Base-by-base conservation (phyloP, 2,888 invertebrate species). In the Callosobruchus maculatus region DNA sequence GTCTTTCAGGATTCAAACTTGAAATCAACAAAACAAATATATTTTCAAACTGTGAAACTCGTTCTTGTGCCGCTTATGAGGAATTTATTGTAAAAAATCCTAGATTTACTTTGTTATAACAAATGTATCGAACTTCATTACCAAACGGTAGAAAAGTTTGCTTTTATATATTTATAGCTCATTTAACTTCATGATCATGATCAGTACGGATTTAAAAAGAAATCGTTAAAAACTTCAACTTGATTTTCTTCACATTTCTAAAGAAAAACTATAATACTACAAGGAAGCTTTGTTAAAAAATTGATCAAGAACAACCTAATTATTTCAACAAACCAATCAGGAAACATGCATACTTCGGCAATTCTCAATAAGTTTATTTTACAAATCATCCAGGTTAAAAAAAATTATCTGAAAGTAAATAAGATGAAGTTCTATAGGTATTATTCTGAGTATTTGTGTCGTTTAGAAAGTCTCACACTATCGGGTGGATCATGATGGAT, bases 1-100 rank as follows among this genome's bases (percentile, higher is more conserved):
- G 72, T 68, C 31, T 76, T 74, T 74, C 71, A 66, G 70, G 74
- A 74, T 71, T 71, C 71, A 68, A 66, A 31, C 73, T 67, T 70
- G 49, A 49, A 49, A 49, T 13, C 49, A 49, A 49, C 49, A 49
- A 49, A 49, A 3, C 13, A 13, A 49, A 49, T 7, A 26, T 49
- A 49, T 49, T 49, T n/a, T 49, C 49, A 49, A 49, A 49, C 49
- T 18, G 4, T 49, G 1, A 13, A 49, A 13, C 49, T 13, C 7
- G 18, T 49, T 49, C 49, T 18, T 49, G 49, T 49, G 49, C 18
- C 13, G 13, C 49, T 49, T 3, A 49, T 49, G 49, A 18, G 7
- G 49, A 49, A 49, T 49, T 49, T 49, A 49, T 49, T 49, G 49
- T 49, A 49, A 49, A 49, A n/a, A 49, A 49, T 49, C 49, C 49